A percentile compares a stretch with the other conserved stretches of the same genome.
These are phyloP conservation scores for Sebastes hubbsi DNA, from an alignment of 2,797 vertebrate genomes.

Conservation along the genomic window DNA sequence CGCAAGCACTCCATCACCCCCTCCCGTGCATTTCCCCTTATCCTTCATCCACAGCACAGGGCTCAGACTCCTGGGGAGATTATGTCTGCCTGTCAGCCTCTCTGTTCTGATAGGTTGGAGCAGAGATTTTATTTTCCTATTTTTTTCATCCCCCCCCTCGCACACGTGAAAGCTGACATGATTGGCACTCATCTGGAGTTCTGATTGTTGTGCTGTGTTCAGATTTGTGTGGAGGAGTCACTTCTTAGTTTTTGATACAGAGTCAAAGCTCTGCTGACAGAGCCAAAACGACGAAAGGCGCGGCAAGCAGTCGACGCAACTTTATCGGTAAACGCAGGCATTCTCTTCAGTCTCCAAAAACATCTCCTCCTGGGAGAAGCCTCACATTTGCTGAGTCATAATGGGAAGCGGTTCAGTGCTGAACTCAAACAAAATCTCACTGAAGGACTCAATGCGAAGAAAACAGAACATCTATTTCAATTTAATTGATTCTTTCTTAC, in stretches of 20 bases:
- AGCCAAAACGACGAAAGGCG: constrained; percentile 18
- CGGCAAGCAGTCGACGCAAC: constrained; percentile 11
- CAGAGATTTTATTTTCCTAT: constrained; percentile 34
- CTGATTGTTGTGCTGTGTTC: constrained; percentile 60
- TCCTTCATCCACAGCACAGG: constrained; percentile 58
- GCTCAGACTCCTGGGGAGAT: constrained; percentile 71
- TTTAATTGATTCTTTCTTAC: constrained; percentile 53
- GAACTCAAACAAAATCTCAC: constrained; percentile 21
- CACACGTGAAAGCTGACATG: constrained; percentile 61
- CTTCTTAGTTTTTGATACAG: constrained; percentile 48
- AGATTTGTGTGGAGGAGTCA: constrained; percentile 52
- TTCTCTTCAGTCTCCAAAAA: constrained; percentile 37
- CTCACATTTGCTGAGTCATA: constrained; percentile 53
- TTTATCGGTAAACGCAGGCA: constrained; percentile 60
- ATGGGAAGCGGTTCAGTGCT: constrained; percentile 15
- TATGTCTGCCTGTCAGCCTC: constrained; percentile 73
- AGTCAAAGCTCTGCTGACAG: constrained; percentile 48
- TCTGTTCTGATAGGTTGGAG: constrained; percentile 63
- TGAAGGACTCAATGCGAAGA: constrained; percentile 19
- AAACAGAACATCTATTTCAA: constrained; percentile 55
- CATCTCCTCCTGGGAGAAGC: constrained; percentile 12
- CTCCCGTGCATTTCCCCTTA: constrained; percentile 19
- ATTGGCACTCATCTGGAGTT: constrained; percentile 70
- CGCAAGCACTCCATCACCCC: constrained; percentile 35
- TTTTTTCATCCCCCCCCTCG: neutral